phyloP scores from a whole-genome alignment of 2,888 invertebrate genomes.

The Rhopalosiphum nymphaeae region DNA sequence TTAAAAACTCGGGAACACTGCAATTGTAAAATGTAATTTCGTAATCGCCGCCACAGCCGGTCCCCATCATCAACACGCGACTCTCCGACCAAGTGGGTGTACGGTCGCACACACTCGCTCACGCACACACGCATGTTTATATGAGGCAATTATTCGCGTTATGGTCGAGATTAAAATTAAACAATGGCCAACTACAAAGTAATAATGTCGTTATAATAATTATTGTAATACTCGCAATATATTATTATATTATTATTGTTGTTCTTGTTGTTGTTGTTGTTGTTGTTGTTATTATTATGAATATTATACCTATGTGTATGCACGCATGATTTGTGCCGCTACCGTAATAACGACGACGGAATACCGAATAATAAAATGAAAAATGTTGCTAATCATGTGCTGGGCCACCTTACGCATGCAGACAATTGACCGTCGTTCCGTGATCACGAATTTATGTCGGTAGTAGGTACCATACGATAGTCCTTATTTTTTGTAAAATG shows the following conservation, averaged over 20 bases:
- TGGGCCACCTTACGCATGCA: background rate
- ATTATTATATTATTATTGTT: background rate
- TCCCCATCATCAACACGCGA: constrained; percentile 58
- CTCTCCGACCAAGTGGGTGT: constrained; percentile 18
- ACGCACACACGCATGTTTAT: background rate
- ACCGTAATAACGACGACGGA: background rate
- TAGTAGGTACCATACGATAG: too few relatives aligned
- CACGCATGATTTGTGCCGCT: background rate
- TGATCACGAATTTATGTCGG: background rate
- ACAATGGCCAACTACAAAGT: constrained; percentile 53
- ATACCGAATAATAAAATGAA: background rate
- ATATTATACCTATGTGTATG: background rate
- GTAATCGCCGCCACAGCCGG: constrained; percentile 56
- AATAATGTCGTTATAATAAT: constrained; percentile 56
- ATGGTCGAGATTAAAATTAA: constrained; percentile 56
- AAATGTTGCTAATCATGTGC: background rate
- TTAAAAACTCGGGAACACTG: constrained; percentile 53
- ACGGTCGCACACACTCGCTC: background rate
- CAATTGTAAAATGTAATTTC: constrained; percentile 61
- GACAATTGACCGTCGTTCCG: background rate
- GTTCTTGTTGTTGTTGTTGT: background rate
- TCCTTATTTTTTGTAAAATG: too few relatives aligned
- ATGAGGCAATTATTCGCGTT: constrained; percentile 54
- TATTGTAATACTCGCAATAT: background rate
- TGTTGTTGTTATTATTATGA: background rate